Base-by-base conservation (phyloP, 2,113 vertebrate genomes). In the Malurus alboscapulatus region DNA sequence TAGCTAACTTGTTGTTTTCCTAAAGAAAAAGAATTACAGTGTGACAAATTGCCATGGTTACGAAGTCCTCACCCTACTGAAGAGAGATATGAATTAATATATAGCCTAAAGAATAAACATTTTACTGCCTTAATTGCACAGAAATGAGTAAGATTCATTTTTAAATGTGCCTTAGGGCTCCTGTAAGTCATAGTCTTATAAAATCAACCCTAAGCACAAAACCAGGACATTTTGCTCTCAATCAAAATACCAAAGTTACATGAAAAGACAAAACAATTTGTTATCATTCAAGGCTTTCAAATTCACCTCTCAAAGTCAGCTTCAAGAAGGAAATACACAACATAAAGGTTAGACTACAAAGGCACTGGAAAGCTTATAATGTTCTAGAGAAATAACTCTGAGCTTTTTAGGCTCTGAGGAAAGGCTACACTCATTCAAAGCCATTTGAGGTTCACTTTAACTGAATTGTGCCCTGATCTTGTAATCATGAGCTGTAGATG, bases 121-220 rank as follows among this genome's bases (percentile, higher is more conserved):
- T 57, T 88, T 76, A 75, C 17, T 27, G 26, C 12, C 80, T 9
- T 92, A 92, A 88, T 59, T 74, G 29, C 29, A 87, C 25, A 84
- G 38, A 55, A 88, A 92, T 71, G 2, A 92, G 26, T 69, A 66
- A 71, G 51, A 80, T 76, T 80, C 19, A 40, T 85, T 93, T 48
- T 9, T 59, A 86, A 91, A 66, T 48, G 26, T 61, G 9, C 19
- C 40, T 47, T 80, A 48, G 27, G 54, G 26, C 61, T 80, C n/a
- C 42, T 58, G 5, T 54, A 90, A 90, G 19, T 69, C 36, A 47
- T 10, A 3, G 38, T 62, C n/a, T 90, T 71, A 51, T 59, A 88
- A 90, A 90, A 71, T 63, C 14, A 54, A 30, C 26, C 14, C 48
- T 29, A 74, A 81, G 6, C 25, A 55, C 19, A 90, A 74, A 90